Evolutionary conservation across 2,113 vertebrate species (phyloP).

Genomic region (Microtus pennsylvanicus): DNA sequence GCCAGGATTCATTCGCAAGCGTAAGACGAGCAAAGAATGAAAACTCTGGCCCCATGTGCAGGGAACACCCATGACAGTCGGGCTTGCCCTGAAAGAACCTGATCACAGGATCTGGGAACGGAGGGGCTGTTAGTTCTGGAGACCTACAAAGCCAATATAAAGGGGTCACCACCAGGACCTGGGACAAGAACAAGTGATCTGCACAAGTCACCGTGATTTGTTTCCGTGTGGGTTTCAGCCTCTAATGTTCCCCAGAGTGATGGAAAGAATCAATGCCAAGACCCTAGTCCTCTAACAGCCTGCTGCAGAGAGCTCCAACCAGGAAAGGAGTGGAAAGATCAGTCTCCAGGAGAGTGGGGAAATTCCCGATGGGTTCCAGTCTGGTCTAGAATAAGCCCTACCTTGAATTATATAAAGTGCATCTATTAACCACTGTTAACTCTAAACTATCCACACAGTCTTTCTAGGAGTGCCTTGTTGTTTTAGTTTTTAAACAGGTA

Average conservation of each 20-base stretch:
- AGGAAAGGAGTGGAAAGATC: neutral
- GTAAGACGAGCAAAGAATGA: neutral
- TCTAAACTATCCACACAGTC: neutral
- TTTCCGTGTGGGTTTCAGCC: slow-evolving; percentile 11
- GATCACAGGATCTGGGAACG: neutral
- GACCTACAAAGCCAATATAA: neutral
- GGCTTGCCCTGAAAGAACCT: slow-evolving; percentile 20
- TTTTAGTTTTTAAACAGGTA: neutral
- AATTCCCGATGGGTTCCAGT: neutral
- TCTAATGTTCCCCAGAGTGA: neutral
- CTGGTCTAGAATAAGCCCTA: neutral
- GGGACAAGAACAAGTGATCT: neutral
- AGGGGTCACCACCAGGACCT: neutral
- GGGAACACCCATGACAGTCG: neutral
- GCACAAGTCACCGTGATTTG: neutral
- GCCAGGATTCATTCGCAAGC: slow-evolving; percentile 51
- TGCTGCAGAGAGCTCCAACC: neutral
- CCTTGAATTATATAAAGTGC: neutral
- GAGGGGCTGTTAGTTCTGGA: neutral
- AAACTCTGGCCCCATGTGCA: neutral
- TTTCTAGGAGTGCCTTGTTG: neutral
- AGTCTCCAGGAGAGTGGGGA: neutral
- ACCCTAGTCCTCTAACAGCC: neutral
- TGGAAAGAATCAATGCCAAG: slow-evolving; percentile 1
- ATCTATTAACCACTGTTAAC: neutral